phyloP scores from a whole-genome alignment of 2,888 invertebrate genomes.

The Epinotia brunnichana region DNA sequence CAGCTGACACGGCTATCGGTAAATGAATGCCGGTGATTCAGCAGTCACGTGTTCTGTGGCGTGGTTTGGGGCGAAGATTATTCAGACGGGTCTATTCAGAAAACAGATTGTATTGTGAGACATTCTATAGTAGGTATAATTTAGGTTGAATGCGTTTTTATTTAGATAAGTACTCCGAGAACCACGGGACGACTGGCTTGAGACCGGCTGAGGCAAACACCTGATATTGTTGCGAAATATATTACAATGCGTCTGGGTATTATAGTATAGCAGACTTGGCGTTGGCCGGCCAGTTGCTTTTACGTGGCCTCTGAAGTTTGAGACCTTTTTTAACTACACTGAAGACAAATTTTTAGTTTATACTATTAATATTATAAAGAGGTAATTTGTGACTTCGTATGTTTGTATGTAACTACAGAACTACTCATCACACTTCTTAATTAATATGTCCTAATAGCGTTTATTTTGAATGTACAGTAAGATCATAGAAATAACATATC shows the following conservation, averaged over 20 bases:
- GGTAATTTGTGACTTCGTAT: no score
- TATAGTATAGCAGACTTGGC: background rate
- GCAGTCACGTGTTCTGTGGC: slow-evolving; percentile 58
- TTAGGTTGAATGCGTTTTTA: background rate
- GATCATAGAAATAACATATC: no score
- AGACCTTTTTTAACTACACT: no score
- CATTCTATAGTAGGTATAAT: background rate
- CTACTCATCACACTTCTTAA: no score
- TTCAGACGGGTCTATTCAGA: slow-evolving; percentile 18
- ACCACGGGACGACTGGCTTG: background rate
- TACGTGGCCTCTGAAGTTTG: no score
- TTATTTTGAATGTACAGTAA: no score
- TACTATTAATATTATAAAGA: no score
- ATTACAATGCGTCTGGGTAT: slow-evolving; percentile 16
- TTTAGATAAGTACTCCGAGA: background rate
- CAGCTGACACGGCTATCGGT: slow-evolving; percentile 49
- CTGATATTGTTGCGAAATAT: slow-evolving; percentile 40
- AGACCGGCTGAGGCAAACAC: slow-evolving; percentile 33
- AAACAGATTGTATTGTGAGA: background rate
- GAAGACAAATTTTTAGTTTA: no score
- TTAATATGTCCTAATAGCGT: no score
- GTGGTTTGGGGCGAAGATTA: slow-evolving; percentile 52
- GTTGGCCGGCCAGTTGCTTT: no score
- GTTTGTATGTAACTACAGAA: no score
- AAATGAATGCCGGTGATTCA: slow-evolving; percentile 49